Evolutionary conservation across 2,888 invertebrate species (phyloP).

Genomic region (Heliconius ismenius): DNA sequence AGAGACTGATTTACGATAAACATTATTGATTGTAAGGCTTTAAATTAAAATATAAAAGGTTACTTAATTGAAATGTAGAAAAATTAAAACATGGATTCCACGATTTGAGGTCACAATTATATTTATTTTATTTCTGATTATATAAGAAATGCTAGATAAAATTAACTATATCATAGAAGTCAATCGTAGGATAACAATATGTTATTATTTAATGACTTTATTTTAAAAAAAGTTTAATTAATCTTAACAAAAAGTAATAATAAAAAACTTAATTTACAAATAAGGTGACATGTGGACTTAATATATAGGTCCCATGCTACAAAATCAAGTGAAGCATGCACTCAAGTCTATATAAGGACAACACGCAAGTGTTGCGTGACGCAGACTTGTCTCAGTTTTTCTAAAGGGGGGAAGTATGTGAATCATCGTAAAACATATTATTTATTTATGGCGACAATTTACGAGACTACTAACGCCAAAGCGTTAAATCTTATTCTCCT

Average conservation of each 20-base stretch:
- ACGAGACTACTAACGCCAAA: background rate
- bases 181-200: no score
- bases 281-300: background rate
- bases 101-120: background rate
- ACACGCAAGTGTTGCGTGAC: constrained; percentile 36
- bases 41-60: background rate
- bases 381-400: constrained; percentile 30
- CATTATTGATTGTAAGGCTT: no score
- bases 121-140: background rate
- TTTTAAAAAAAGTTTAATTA: background rate
- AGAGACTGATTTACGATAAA: no score
- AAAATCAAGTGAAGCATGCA: constrained; percentile 11
- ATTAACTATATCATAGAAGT: background rate
- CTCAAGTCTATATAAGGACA: constrained; percentile 22
- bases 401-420: constrained; percentile 29
- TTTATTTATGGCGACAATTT: constrained; percentile 16
- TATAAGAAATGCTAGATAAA: background rate
- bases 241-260: background rate
- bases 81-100: background rate
- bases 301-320: constrained; percentile 15
- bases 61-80: background rate
- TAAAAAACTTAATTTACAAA: background rate
- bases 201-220: background rate
- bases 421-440: constrained; percentile 32
- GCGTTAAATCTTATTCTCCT: no score